Evolutionary conservation across 2,888 invertebrate species (phyloP).

Genomic region (Caenorhabditis sp.): DNA sequence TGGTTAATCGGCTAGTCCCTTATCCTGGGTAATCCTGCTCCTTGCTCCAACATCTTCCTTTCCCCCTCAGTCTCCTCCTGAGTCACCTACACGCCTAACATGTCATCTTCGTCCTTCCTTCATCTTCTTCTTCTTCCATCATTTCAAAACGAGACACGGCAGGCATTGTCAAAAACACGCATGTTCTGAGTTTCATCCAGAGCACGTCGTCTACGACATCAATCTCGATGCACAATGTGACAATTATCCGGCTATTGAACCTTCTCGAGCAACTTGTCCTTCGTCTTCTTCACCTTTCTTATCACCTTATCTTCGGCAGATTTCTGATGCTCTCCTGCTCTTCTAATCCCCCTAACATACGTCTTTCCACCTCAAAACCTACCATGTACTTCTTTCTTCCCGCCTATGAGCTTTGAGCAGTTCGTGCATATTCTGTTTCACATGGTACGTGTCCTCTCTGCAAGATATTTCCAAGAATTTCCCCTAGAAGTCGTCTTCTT

Average conservation of each 20-base stretch:
- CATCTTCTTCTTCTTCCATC: neutral
- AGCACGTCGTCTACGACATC: neutral
- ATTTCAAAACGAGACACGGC: conserved; percentile 13
- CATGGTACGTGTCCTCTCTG: too few relatives aligned
- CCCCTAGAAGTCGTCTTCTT: too few relatives aligned
- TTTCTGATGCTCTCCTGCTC: neutral
- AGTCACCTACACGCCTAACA: neutral
- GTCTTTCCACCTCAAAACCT: neutral
- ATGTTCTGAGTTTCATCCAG: neutral
- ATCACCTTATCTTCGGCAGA: neutral
- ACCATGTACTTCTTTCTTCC: neutral
- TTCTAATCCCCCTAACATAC: neutral
- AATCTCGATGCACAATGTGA: too few relatives aligned
- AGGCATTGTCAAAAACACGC: conserved; percentile 1
- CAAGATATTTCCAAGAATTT: too few relatives aligned
- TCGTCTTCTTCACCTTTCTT: neutral
- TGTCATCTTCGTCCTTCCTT: neutral
- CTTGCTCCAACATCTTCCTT: neutral
- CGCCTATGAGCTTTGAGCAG: neutral
- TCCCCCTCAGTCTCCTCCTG: conserved; percentile 4
- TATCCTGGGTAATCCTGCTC: neutral
- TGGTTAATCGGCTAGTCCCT: too few relatives aligned
- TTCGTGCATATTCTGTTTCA: too few relatives aligned
- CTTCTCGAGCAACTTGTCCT: too few relatives aligned
- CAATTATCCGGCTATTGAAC: neutral